These are phyloP conservation scores for Ochropacha duplaris DNA, from an alignment of 2,888 invertebrate genomes.

Conservation along the genomic window DNA sequence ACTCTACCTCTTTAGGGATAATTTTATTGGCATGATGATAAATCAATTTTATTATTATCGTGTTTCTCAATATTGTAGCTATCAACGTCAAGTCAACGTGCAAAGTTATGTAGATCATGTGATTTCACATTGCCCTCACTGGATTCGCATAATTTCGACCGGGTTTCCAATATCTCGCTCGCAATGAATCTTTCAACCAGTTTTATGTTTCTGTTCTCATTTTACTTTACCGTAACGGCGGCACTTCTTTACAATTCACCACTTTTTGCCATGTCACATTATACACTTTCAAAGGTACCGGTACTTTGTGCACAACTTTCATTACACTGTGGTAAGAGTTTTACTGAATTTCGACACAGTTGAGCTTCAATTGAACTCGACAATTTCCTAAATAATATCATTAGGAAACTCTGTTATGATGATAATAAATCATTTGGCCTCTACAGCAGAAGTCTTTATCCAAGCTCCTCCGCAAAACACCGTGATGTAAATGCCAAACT, in stretches of 20 bases:
- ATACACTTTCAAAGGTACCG: background rate
- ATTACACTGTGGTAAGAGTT: background rate
- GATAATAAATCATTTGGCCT: background rate
- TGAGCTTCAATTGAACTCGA: background rate
- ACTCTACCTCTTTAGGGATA: too few relatives aligned
- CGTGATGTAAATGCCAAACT: background rate
- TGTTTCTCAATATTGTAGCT: too few relatives aligned
- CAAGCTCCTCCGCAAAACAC: background rate
- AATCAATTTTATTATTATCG: too few relatives aligned
- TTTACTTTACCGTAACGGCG: slow-evolving; percentile 1
- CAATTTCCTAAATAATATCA: background rate
- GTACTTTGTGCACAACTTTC: background rate
- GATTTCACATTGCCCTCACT: background rate
- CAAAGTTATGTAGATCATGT: background rate
- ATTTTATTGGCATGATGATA: too few relatives aligned
- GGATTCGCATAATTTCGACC: slow-evolving; percentile 1
- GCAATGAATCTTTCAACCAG: background rate
- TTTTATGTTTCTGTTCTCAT: background rate
- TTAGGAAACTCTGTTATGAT: background rate
- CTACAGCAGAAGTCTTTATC: background rate
- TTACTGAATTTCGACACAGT: background rate
- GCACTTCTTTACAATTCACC: background rate
- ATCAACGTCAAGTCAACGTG: background rate
- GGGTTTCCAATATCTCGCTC: background rate
- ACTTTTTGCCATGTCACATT: background rate